phyloP scores from a whole-genome alignment of 2,888 invertebrate species.

The Actias luna region DNA sequence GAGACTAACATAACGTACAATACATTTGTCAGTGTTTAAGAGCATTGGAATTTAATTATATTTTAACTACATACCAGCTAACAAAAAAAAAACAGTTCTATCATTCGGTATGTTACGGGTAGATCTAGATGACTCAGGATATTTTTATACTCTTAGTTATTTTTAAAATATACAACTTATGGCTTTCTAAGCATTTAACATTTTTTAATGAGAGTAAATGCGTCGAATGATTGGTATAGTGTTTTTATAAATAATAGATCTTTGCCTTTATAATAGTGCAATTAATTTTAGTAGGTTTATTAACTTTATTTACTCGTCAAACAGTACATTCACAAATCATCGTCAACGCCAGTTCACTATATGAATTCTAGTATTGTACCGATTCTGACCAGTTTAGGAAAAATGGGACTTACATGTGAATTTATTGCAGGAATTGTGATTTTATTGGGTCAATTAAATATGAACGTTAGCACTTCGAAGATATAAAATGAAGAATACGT shows the following conservation, averaged over 20 bases:
- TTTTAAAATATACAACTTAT: background rate
- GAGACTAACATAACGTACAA: too few species aligned
- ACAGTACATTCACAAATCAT: background rate
- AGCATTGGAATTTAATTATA: too few species aligned
- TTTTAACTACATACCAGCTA: too few species aligned
- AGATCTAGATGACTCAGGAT: too few species aligned
- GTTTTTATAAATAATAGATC: background rate
- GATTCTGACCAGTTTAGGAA: background rate
- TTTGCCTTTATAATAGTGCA: background rate
- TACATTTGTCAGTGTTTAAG: too few species aligned
- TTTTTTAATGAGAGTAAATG: background rate
- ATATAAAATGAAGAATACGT: background rate
- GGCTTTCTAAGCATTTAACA: background rate
- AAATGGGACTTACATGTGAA: background rate
- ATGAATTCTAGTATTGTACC: slow-evolving; percentile 3
- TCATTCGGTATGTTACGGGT: too few species aligned
- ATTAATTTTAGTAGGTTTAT: background rate
- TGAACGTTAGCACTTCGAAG: background rate
- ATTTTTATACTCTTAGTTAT: too few species aligned
- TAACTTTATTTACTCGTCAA: background rate
- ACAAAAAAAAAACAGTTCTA: too few species aligned
- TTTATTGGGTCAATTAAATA: background rate
- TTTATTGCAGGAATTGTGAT: slow-evolving; percentile 5
- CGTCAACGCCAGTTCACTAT: background rate
- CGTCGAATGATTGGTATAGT: too few species aligned